Evolutionary conservation across 2,113 vertebrate species (phyloP).

Genomic region (Eubucco bourcierii): DNA sequence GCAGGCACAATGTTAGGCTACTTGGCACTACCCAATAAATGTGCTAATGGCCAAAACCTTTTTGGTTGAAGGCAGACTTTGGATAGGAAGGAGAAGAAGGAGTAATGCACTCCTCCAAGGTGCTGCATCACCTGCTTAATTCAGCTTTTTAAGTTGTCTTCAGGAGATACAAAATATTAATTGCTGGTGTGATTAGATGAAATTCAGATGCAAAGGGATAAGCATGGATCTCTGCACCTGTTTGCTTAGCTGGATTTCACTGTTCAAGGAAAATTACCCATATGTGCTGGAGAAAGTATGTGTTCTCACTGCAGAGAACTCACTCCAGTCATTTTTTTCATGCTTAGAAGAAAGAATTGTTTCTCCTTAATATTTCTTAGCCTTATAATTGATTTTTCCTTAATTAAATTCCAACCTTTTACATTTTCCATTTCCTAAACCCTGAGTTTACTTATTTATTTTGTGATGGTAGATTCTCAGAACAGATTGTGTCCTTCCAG

Average conservation of each 20-base stretch:
- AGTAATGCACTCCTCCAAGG: background rate
- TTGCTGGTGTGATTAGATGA: background rate
- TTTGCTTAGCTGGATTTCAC: background rate
- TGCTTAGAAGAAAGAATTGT: background rate
- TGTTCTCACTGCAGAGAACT: background rate
- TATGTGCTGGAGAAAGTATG: background rate
- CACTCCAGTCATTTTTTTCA: background rate
- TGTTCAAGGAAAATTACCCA: background rate
- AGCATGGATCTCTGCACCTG: background rate
- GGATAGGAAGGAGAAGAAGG: background rate
- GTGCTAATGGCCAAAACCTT: background rate
- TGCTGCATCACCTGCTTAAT: background rate
- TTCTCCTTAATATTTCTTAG: background rate
- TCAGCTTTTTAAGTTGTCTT: slow-evolving; percentile 5
- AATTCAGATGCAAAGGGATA: background rate
- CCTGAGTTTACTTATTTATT: background rate
- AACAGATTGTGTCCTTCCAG: background rate
- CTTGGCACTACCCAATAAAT: background rate
- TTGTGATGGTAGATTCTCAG: background rate
- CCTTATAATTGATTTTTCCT: background rate
- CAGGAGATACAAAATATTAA: background rate
- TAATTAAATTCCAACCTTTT: background rate
- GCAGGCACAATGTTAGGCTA: background rate
- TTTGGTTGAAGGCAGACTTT: background rate
- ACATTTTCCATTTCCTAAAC: background rate